Evolutionary conservation across 2,797 vertebrate species (phyloP).

Genomic region (Alauda arvensis): DNA sequence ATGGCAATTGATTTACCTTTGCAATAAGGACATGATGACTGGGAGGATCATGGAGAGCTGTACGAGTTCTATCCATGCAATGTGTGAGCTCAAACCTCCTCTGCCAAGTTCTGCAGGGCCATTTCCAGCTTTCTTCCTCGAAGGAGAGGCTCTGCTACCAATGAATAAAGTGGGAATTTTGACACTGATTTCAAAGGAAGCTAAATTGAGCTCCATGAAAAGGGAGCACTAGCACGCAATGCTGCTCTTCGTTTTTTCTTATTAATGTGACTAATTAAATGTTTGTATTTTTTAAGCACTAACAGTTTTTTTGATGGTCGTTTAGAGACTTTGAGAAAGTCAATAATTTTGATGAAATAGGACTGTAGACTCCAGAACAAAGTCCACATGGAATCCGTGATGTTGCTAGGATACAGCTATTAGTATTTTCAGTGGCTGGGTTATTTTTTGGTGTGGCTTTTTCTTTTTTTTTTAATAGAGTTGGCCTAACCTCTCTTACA

Average conservation of each 20-base stretch:
- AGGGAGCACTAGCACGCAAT: background rate
- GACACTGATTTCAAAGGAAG: slow-evolving; percentile 15
- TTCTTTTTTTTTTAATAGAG: background rate
- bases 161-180: slow-evolving; percentile 13
- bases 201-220: background rate
- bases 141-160: background rate
- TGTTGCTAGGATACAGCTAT: slow-evolving; percentile 65
- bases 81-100: background rate
- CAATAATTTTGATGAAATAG: slow-evolving; percentile 60
- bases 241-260: slow-evolving; percentile 15
- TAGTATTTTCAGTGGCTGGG: slow-evolving; percentile 63
- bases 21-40: background rate
- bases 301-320: slow-evolving; percentile 47
- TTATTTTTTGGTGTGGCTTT: slow-evolving; percentile 20
- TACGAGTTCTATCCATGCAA: background rate
- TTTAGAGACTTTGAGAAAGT: slow-evolving; percentile 63
- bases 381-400: slow-evolving; percentile 59
- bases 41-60: background rate
- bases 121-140: background rate
- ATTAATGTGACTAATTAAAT: slow-evolving; percentile 65
- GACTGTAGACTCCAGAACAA: slow-evolving; percentile 58
- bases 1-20: background rate
- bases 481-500: background rate
- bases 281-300: slow-evolving; percentile 60
- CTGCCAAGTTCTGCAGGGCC: background rate